Base-by-base conservation (phyloP, 2,888 invertebrate species). In the Pachymerium ferrugineum region DNA sequence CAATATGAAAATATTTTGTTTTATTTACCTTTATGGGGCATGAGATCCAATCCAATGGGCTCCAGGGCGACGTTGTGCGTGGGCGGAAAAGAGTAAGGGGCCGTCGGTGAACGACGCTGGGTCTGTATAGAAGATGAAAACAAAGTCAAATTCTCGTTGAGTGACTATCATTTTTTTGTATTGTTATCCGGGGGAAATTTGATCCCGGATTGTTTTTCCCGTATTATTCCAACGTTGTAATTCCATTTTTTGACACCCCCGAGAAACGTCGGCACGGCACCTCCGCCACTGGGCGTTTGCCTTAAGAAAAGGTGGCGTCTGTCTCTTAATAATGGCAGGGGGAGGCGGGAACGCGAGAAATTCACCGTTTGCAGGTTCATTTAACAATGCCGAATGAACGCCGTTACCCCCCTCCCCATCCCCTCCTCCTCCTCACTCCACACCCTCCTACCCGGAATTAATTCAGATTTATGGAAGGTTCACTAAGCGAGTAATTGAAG, bases 21-120 rank as follows among this genome's bases (percentile, higher is more conserved):
- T 14, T 22, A 16, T 67, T 74, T 74, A 74, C 74, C 74, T 70
- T 74, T 74, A 72, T 74, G 74, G 62, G 74, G 74, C 74, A 74
- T 74, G 47, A 72, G 74, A 62, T 74, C 74, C 67, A 74, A 74
- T 47, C 74, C 74, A 31, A 69, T 67, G 72, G 70, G 62, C 42
- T 74, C 74, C 74, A 74, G 74, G 62, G 12, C 28, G 47, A 16
- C 29, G 47, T 35, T 72, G 29, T 33, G 33, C 29, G 67, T 35
- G 47, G 74, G 67, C 62, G 62, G 62, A 62, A 62, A 28, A 28
- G 28, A 62, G n/a, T 62, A 62, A 62, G 62, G 14, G 28, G 62
- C 62, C 62, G 62, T 62, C 62, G 62, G 62, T n/a, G 25, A 25
- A 25, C 62, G 62, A 62, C 62, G 62, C 14, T 62, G 62, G 62